Base-by-base conservation (phyloP, 1,140 invertebrate genomes). In the Bathynomus jamesi region DNA sequence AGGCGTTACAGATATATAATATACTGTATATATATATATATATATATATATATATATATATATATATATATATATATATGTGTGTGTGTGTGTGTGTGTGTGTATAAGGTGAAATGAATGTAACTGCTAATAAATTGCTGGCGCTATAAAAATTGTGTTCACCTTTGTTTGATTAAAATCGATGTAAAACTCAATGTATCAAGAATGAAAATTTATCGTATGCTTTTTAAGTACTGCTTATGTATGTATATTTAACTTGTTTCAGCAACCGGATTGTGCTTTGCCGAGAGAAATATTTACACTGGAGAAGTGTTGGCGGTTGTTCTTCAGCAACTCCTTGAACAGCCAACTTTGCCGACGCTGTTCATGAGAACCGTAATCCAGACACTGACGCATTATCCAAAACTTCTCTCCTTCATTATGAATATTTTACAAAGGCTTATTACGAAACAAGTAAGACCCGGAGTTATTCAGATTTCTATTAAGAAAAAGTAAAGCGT, bases 281-380 rank as follows among this genome's bases (percentile, higher is more conserved):
- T 99, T 81, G 87, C 87, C 70, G 95, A 98, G 81, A 93, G 93
- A 80, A 88, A 90, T 65, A 87, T 91, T 0, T 85, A 95, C 89
- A 84, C 89, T 82, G 82, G 85, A 72, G 89, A 95, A 85, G 91
- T 92, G 0, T 82, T 99, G 24, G 93, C 93, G 17, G 88, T 93
- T 30, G 95, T 97, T 0, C 89, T 99, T 78, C 93, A 97, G 81
- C 89, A 95, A 78, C 82, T 99, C 64, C 91, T 96, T 84, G 95
- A 98, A 70, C 89, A 94, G 81, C 87, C 86, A 7, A 92, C 94
- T 0, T 83, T 98, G 25, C 96, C 96, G 0, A 96, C 95, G 1
- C 83, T 98, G 28, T 84, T 98, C 65, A 98, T 98, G 96, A 85
- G 96, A 60, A 96, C 94, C 0, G 94, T 98, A 0, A 91, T 99